Evolutionary conservation across 2,888 invertebrate genomes (phyloP).

Genomic region (Limnephilus rhombicus): DNA sequence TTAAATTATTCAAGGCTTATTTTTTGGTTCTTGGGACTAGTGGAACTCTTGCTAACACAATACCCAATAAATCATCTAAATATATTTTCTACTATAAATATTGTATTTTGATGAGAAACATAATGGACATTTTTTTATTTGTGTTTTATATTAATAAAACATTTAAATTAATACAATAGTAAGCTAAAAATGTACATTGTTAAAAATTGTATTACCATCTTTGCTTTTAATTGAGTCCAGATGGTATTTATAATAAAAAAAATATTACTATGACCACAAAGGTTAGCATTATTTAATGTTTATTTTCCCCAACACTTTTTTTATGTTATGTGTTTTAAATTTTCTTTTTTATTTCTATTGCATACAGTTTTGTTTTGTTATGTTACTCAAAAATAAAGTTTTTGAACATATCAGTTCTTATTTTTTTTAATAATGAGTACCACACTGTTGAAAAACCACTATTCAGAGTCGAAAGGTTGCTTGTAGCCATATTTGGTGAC

Average conservation of each 20-base stretch:
- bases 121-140: not conserved
- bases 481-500: too few species aligned
- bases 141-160: too few species aligned
- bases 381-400: constrained; percentile 65
- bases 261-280: not conserved
- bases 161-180: too few species aligned
- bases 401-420: constrained; percentile 37
- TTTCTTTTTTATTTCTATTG: constrained; percentile 9
- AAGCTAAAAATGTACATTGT: not conserved
- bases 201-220: not conserved
- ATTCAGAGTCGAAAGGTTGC: too few species aligned
- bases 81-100: not conserved
- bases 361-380: constrained; percentile 63
- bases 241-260: not conserved
- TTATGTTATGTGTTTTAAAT: constrained; percentile 31
- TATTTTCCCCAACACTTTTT: not conserved
- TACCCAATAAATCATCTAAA: not conserved
- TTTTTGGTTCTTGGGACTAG: not conserved
- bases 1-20: not conserved
- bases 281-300: not conserved
- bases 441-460: not conserved
- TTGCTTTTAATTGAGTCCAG: not conserved
- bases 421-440: not conserved
- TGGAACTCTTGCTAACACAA: not conserved
- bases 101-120: not conserved